phyloP scores from a whole-genome alignment of 2,888 invertebrate genomes.

The Psococerastis gibbosa region DNA sequence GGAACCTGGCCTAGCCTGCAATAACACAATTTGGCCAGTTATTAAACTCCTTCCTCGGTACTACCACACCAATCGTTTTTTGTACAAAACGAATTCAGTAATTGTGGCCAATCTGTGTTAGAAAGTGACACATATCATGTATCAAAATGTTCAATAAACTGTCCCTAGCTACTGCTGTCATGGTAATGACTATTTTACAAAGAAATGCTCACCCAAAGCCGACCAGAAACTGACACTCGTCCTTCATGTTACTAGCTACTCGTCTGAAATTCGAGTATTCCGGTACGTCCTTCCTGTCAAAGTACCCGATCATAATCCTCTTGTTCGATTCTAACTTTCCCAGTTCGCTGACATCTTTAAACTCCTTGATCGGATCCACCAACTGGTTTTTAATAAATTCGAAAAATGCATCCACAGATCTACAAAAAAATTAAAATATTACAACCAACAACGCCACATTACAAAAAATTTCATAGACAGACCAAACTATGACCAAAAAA shows the following conservation, averaged over 20 bases:
- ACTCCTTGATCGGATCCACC: slow-evolving; percentile 66
- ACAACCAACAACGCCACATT: too few species aligned
- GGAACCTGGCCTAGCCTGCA: too few species aligned
- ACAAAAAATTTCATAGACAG: neutral
- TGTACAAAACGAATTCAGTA: too few species aligned
- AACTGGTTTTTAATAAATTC: slow-evolving; percentile 79
- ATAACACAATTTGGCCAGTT: too few species aligned
- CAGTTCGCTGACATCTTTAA: slow-evolving; percentile 50
- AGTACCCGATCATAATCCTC: slow-evolving; percentile 77
- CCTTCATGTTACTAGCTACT: slow-evolving; percentile 32
- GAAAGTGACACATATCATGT: too few species aligned
- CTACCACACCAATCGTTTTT: too few species aligned
- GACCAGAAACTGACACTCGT: slow-evolving; percentile 88
- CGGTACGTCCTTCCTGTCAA: slow-evolving; percentile 57
- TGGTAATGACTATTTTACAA: too few species aligned
- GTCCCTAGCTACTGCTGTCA: too few species aligned
- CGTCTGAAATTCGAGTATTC: slow-evolving; percentile 56
- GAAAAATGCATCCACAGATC: slow-evolving; percentile 79
- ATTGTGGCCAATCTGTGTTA: too few species aligned
- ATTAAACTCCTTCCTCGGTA: too few species aligned
- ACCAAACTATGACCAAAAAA: neutral
- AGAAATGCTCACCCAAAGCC: slow-evolving; percentile 57
- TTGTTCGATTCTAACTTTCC: slow-evolving; percentile 46
- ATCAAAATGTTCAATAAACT: too few species aligned
- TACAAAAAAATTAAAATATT: too few species aligned